These are phyloP conservation scores for Varanus komodoensis DNA, from an alignment of 2,113 vertebrate genomes.

Conservation along the genomic window DNA sequence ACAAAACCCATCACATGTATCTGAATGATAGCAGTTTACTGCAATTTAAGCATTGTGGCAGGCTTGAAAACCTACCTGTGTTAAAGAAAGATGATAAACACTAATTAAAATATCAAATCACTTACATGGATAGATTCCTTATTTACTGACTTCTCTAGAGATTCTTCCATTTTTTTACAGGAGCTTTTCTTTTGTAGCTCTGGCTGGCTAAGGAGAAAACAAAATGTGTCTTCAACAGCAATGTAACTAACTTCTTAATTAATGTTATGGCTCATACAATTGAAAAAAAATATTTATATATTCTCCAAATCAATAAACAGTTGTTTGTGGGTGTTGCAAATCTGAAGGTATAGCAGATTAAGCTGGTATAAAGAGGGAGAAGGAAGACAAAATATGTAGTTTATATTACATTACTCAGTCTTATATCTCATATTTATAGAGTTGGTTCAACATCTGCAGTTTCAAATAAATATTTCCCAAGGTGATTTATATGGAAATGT, in stretches of 20 bases:
- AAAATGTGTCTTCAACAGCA: constrained; percentile 26
- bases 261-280: not conserved
- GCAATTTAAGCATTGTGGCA: not conserved
- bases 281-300: not conserved
- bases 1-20: not conserved
- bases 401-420: not conserved
- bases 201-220: constrained; percentile 24
- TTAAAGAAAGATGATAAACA: not conserved
- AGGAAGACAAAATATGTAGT: not conserved
- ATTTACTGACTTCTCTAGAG: constrained; percentile 1
- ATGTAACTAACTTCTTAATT: not conserved
- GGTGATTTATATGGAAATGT: not conserved
- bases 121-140: constrained; percentile 27
- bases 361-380: not conserved
- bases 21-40: not conserved
- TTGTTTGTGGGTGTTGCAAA: not conserved
- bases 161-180: constrained; percentile 21
- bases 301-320: not conserved
- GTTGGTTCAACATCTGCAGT: not conserved
- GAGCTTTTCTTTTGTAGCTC: constrained; percentile 25
- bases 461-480: not conserved
- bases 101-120: not conserved
- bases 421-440: not conserved
- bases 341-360: not conserved
- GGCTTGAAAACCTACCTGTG: not conserved